Base-by-base conservation (phyloP, 2,888 invertebrate species). In the Seira musarum region DNA sequence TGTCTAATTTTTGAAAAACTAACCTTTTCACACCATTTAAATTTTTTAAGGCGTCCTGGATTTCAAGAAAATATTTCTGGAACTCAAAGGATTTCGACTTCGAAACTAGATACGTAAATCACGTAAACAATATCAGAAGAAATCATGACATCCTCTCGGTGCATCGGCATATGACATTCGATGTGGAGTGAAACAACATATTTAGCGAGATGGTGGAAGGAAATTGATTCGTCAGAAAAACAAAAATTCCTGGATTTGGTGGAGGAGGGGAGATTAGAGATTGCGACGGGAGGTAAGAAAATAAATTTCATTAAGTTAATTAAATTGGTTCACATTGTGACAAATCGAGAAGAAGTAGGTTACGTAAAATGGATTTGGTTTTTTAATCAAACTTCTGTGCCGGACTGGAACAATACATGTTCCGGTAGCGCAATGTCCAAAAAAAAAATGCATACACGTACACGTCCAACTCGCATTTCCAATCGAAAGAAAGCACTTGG, bases 1-100 rank as follows among this genome's bases (percentile, higher is more conserved):
- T n/a, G n/a, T n/a, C n/a, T n/a, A n/a, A n/a, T n/a, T n/a, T n/a
- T n/a, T n/a, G n/a, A n/a, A n/a, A n/a, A n/a, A n/a, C n/a, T n/a
- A n/a, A n/a, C n/a, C n/a, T n/a, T n/a, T n/a, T n/a, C n/a, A n/a
- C n/a, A n/a, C n/a, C n/a, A n/a, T n/a, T n/a, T n/a, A n/a, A n/a
- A n/a, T n/a, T n/a, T 60, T 46, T 64, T 64, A 90, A 96, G 95
- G 96, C 95, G 0, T 93, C 94, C 87, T 96, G 96, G 96, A 92
- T 96, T 90, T 92, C 94, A 74, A 94, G 93, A 76, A 93, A 94
- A 87, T 96, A 96, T 88, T 96, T 95, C 88, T 96, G 96, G 96
- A 95, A 96, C 89, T 94, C 93, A 87, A 92, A 92, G 1, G 69
- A 69, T 21, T 68, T 69, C 17, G 17, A 76, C 57, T 96, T 96